Evolutionary conservation across 2,113 vertebrate species (phyloP), one percentile per base, ranked within the genome.

Genomic region (Ornithorhynchus anatinus): DNA sequence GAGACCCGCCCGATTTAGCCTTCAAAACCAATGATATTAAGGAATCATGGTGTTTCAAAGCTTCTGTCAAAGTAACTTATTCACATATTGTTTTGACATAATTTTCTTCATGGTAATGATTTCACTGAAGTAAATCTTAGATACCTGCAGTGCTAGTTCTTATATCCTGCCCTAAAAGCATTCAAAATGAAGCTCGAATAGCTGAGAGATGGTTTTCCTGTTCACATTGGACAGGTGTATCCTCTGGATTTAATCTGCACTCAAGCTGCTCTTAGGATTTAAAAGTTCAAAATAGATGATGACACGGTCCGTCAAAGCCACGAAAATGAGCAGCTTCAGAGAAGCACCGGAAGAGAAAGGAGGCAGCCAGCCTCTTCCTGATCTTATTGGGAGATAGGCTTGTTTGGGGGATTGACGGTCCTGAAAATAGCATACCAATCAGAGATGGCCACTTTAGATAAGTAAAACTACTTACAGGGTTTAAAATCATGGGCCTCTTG

Each of bases 181-280:
- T n/a, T 72, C 59, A 47, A 70, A 52, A 54, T 65, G 81, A 58
- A 65, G 39, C 37, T 75, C 51, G 51, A 67, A 27, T 69, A 44
- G 72, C 29, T 71, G 47, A 68, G 58, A 67, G 61, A 62, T 63
- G 38, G 8, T 50, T 67, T 77, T 79, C 42, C 29, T 38, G 56
- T 38, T 75, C 66, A 58, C 35, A 73, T 67, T 79, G 65, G 62
- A 31, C 57, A 25, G 62, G 31, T n/a, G 59, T 29, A 32, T n/a
- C n/a, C n/a, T n/a, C n/a, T n/a, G n/a, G n/a, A n/a, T n/a, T n/a
- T n/a, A n/a, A n/a, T n/a, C n/a, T n/a, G 32, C 53, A 32, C 22
- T 64, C 57, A 65, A 3, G 29, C 15, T 70, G 5, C 62, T 73
- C 69, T 71, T 57, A 54, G 62, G 29, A 33, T 64, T 62, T 65